phyloP scores from a whole-genome alignment of 2,113 vertebrate species.

The Siniperca knerii region DNA sequence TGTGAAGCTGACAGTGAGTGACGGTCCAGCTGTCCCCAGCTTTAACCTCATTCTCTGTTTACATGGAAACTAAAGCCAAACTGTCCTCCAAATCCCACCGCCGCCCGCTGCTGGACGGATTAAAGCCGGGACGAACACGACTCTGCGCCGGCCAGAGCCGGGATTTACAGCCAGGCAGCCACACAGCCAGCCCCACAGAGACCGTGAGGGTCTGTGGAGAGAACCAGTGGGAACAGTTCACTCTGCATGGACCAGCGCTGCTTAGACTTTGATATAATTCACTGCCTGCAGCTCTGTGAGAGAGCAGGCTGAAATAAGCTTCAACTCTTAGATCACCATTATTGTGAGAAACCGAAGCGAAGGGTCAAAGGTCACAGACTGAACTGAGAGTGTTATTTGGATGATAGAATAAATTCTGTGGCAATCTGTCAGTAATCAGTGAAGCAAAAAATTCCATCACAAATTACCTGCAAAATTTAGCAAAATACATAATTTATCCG shows the following conservation, averaged over 20 bases:
- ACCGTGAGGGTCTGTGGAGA: conserved; percentile 18
- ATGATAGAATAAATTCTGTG: too few relatives aligned
- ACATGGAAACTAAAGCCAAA: conserved; percentile 56
- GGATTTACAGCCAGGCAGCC: conserved; percentile 49
- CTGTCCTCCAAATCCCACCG: conserved; percentile 57
- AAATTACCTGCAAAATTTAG: too few relatives aligned
- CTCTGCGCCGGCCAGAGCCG: conserved; percentile 38
- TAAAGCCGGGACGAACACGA: conserved; percentile 35
- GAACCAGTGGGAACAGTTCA: conserved; percentile 7
- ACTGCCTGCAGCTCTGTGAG: neutral
- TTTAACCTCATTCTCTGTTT: conserved; percentile 63
- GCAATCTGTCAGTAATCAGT: too few relatives aligned
- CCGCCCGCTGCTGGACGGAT: conserved; percentile 50
- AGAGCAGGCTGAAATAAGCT: conserved; percentile 2
- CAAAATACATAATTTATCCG: too few relatives aligned
- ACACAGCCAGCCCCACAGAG: conserved; percentile 7
- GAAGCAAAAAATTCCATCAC: too few relatives aligned
- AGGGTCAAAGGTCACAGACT: conserved; percentile 15
- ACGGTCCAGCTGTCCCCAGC: conserved; percentile 52
- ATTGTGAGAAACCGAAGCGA: neutral
- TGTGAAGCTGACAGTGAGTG: conserved; percentile 37
- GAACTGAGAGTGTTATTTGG: neutral
- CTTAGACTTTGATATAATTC: neutral
- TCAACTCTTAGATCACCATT: neutral
- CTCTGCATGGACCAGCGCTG: neutral